Evolutionary conservation across 2,888 invertebrate species (phyloP).

Genomic region (Hartigia nigra): DNA sequence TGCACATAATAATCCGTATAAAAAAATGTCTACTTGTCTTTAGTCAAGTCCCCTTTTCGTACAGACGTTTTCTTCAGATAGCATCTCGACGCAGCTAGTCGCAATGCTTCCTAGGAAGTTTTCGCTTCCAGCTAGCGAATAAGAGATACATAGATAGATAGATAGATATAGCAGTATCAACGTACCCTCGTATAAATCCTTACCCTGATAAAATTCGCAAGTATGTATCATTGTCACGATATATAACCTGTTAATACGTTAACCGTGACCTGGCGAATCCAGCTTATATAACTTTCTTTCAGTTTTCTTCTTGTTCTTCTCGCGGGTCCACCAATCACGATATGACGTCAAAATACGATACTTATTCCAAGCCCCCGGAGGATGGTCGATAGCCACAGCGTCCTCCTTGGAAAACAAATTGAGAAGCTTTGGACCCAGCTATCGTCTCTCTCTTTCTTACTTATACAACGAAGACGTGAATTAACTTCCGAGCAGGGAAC

Average conservation of each 20-base stretch:
- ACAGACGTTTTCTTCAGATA: neutral
- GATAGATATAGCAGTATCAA: neutral
- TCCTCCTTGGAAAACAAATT: neutral
- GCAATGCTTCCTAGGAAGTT: neutral
- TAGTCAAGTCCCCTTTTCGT: neutral
- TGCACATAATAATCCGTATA: neutral
- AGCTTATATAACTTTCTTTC: neutral
- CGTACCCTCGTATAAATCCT: neutral
- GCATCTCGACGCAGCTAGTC: neutral
- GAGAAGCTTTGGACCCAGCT: neutral
- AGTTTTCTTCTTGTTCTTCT: neutral
- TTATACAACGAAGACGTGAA: conserved; percentile 5
- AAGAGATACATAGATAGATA: neutral
- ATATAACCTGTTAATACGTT: neutral
- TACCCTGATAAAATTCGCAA: neutral
- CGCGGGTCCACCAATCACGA: neutral
- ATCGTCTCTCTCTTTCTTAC: neutral
- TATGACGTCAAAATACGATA: neutral
- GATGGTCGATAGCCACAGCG: neutral
- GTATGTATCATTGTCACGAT: neutral
- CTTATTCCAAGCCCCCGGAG: neutral
- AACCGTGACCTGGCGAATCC: neutral
- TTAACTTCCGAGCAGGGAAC: conserved; percentile 13
- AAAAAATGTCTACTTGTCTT: neutral
- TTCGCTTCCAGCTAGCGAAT: neutral